These are phyloP conservation scores for Ctenicera cuprea DNA, from an alignment of 2,888 invertebrate genomes.

Conservation along the genomic window DNA sequence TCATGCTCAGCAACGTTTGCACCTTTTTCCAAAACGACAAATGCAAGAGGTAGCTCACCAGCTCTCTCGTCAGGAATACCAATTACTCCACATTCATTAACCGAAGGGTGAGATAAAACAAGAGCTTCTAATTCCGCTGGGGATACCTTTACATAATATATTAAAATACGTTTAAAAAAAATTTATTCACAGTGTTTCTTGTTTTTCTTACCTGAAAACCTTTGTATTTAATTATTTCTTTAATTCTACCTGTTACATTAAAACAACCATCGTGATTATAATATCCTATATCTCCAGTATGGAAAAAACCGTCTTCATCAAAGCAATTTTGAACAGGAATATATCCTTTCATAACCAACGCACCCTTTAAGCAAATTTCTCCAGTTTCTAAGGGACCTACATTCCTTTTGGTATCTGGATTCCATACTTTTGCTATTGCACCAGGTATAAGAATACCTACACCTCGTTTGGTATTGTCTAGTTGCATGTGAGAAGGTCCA, in stretches of 20 bases:
- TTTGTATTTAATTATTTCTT: slow-evolving; percentile 92
- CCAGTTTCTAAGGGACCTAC: slow-evolving; percentile 80
- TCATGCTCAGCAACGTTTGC: slow-evolving; percentile 70
- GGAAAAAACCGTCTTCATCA: slow-evolving; percentile 84
- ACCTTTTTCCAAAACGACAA: slow-evolving; percentile 78
- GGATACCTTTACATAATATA: slow-evolving; percentile 75
- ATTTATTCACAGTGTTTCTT: background rate
- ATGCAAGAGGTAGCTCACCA: slow-evolving; percentile 85
- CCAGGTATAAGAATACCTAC: slow-evolving; percentile 78
- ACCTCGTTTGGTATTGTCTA: slow-evolving; percentile 73
- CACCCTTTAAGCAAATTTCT: slow-evolving; percentile 87
- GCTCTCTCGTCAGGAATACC: slow-evolving; percentile 82
- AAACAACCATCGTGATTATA: slow-evolving; percentile 84
- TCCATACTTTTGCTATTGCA: slow-evolving; percentile 75
- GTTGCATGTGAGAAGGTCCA: slow-evolving; percentile 70
- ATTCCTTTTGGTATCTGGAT: slow-evolving; percentile 76
- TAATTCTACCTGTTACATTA: slow-evolving; percentile 87
- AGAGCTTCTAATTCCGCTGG: slow-evolving; percentile 90
- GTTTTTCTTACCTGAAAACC: slow-evolving; percentile 84
- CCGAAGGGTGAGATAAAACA: slow-evolving; percentile 79
- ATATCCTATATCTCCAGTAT: slow-evolving; percentile 87
- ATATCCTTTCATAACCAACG: slow-evolving; percentile 81
- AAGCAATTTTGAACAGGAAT: slow-evolving; percentile 78
- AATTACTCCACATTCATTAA: slow-evolving; percentile 87
- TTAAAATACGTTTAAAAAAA: background rate